phyloP scores from a whole-genome alignment of 1,140 invertebrate species.

The Euglossa dilemma region DNA sequence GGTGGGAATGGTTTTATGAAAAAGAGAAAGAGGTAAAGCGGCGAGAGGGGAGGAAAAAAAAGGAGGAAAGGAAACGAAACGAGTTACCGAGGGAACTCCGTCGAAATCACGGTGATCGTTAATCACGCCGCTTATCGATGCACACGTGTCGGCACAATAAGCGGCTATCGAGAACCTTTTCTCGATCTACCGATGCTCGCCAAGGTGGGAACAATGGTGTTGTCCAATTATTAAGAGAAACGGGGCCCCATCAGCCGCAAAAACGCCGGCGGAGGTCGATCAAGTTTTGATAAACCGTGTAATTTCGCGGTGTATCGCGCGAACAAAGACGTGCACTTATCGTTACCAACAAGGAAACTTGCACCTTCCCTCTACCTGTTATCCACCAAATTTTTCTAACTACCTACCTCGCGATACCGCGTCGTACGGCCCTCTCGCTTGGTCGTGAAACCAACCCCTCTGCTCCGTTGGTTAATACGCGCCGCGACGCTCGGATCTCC shows the following conservation, averaged over 20 bases:
- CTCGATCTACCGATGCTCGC: conserved; percentile 50
- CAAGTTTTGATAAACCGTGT: conserved; percentile 59
- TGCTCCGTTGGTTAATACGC: too few relatives aligned
- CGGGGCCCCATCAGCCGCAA: conserved; percentile 42
- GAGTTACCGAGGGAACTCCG: conserved; percentile 32
- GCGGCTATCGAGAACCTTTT: conserved; percentile 50
- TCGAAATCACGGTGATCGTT: conserved; percentile 55
- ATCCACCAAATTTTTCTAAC: conserved; percentile 18
- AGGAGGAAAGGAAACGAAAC: not conserved
- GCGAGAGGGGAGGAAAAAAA: not conserved
- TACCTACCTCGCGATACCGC: not conserved
- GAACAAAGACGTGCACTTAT: conserved; percentile 57
- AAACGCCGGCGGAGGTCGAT: conserved; percentile 52
- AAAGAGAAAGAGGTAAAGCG: not conserved
- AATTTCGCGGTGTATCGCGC: conserved; percentile 53
- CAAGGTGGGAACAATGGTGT: conserved; percentile 56
- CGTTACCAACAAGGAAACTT: conserved; percentile 53
- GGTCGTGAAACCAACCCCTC: not conserved
- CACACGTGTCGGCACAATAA: conserved; percentile 49
- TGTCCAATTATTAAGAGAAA: conserved; percentile 61
- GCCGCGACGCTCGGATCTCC: too few relatives aligned
- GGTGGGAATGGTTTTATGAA: conserved; percentile 15
- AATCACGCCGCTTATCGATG: conserved; percentile 57
- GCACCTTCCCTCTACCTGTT: conserved; percentile 37
- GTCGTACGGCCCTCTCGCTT: not conserved